Base-by-base conservation (phyloP, 2,113 vertebrate genomes). In the Nansenia antarctica region DNA sequence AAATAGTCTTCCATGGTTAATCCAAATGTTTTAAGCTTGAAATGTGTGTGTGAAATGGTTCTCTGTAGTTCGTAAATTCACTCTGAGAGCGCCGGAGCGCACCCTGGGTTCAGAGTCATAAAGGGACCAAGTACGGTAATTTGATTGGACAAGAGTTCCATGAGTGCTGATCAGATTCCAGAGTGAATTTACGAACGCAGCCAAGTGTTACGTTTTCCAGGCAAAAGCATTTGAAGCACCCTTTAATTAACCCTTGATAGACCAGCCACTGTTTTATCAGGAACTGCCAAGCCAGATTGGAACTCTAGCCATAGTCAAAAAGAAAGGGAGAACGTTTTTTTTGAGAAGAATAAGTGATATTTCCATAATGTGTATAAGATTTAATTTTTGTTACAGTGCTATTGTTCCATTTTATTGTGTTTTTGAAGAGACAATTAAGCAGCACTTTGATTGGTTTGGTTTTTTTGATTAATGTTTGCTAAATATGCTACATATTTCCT, bases 331-430 rank as follows among this genome's bases (percentile, higher is more conserved):
- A 42, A 29, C 12, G 29, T 57, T 61, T 60, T 69, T 35, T 18
- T 12, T 49, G 45, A 20, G 18, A 57, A 24, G 20, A 31, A 49
- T 72, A 22, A 11, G 64, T 62, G 35, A 32, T 64, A 63, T 74
- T 55, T 73, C 20, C 35, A 62, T 64, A 55, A 67, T 42, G 59
- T 74, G 8, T 24, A 54, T 31, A 63, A 9, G 7, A 47, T n/a
- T 12, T 53, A n/a, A n/a, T n/a, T n/a, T n/a, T n/a, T n/a, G n/a
- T n/a, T n/a, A n/a, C n/a, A n/a, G n/a, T n/a, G n/a, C n/a, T n/a
- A 11, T 12, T 35, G 22, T 26, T 52, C 18, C 34, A 47, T 52
- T 53, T 61, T 24, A 26, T 34, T 32, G 57, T 59, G 6, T 47
- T 69, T n/a, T 60, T 27, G 39, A 49, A 62, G 29, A 45, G 27